A percentile compares a stretch with the other conserved stretches of the same genome.
Evolutionary conservation across 2,113 vertebrate species (phyloP).

Genomic region (Psittacara wagleri): DNA sequence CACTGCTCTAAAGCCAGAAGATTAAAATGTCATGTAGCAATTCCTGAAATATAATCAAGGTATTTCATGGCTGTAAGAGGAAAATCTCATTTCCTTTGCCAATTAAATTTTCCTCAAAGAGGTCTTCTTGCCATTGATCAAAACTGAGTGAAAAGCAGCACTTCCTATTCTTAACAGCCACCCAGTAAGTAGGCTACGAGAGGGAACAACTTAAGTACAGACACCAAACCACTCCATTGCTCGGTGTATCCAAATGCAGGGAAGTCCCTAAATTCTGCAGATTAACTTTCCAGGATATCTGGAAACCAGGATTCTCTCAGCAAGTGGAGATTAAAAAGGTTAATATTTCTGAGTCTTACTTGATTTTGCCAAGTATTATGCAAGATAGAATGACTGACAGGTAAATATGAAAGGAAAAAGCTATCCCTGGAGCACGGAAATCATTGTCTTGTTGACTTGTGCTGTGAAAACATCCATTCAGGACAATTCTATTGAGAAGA

Average conservation of each 20-base stretch:
- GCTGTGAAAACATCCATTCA: background rate
- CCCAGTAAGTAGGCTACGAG: background rate
- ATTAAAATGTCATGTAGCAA: background rate
- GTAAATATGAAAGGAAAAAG: background rate
- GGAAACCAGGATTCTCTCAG: background rate
- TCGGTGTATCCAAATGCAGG: background rate
- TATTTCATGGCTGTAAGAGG: background rate
- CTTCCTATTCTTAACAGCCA: background rate
- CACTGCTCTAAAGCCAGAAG: background rate
- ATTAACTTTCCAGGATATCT: background rate
- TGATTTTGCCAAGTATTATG: background rate
- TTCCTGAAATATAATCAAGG: background rate
- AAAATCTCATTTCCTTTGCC: background rate
- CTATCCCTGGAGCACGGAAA: background rate
- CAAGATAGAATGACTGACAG: background rate
- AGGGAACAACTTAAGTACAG: background rate
- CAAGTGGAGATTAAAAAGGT: background rate
- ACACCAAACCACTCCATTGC: background rate
- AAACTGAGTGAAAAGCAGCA: background rate
- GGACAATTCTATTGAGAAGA: background rate
- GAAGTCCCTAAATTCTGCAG: background rate
- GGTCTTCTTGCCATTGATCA: background rate
- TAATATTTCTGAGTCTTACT: background rate
- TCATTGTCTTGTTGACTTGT: background rate
- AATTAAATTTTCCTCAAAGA: background rate